Base-by-base conservation (phyloP, 2,113 vertebrate genomes). In the Opisthocomus hoazin region DNA sequence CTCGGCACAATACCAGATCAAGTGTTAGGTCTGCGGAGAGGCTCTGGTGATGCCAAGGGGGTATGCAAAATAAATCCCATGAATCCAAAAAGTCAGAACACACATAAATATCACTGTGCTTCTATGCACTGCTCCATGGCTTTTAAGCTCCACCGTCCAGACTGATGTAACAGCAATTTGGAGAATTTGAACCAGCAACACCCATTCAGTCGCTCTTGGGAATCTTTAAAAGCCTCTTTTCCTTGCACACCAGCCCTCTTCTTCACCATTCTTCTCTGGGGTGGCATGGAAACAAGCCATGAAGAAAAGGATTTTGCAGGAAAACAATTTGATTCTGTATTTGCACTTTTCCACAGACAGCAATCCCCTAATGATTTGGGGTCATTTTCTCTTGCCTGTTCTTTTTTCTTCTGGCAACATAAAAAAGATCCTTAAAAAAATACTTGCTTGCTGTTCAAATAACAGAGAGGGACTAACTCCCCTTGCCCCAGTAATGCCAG, bases 341-440 rank as follows among this genome's bases (percentile, higher is more conserved):
- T 97, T 87, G 53, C 69, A 76, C 92, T 91, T 69, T 87, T 96
- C 77, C 57, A 82, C 37, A 79, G 77, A 81, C 48, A 91, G 54
- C 77, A 94, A 81, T 87, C 50, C 73, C 41, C 57, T 89, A 65
- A 91, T 76, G 89, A 80, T 87, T 82, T 69, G 61, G 63, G 70
- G 84, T 84, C 29, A 51, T 94, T 95, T 94, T 94, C 12, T 94
- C 80, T 87, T 92, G 77, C 63, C 23, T 89, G 30, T 76, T 95
- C 60, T 18, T 89, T 94, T 94, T 87, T 77, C 89, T 76, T 92
- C 61, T 83, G 79, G 61, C 54, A 93, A 89, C 41, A 68, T 70
- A 3, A 50, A 78, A 90, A 84, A 81, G 27, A 69, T 34, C 30
- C 70, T 83, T 73, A 61, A 80, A 84, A 95, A 90, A 89, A 73